Conservation (phyloP, 2,888 invertebrate species). For the Pinctada fucata region DNA sequence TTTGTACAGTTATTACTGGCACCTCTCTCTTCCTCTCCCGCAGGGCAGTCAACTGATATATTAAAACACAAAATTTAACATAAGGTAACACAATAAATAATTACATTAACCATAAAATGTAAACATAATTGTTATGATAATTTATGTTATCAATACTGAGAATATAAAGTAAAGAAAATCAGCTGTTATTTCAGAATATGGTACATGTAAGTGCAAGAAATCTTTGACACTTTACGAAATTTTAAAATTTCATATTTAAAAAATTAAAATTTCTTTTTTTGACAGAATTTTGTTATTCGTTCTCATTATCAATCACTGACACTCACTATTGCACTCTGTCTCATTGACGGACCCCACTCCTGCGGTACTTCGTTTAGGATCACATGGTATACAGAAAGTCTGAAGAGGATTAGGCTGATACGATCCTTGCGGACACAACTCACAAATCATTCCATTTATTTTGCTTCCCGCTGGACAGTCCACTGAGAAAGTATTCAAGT, state of each 20-base stretch:
- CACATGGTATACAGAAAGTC: constrained; percentile 25
- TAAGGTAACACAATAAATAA: background rate
- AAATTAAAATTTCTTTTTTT: too few species aligned
- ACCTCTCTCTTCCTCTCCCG: constrained; percentile 34
- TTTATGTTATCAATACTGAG: background rate
- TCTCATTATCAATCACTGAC: too few species aligned
- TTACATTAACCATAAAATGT: background rate
- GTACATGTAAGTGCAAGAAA: too few species aligned
- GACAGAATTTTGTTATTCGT: too few species aligned
- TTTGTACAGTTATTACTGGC: constrained; percentile 25
- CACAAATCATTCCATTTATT: constrained; percentile 27
- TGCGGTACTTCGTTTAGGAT: constrained; percentile 22
- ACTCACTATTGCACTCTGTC: constrained; percentile 24
- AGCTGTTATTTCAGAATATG: too few species aligned
- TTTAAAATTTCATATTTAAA: too few species aligned
- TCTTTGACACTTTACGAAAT: too few species aligned
- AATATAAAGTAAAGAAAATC: too few species aligned
- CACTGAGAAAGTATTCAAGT: constrained; percentile 21
- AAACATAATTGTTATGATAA: background rate
- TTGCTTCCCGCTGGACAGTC: constrained; percentile 36
- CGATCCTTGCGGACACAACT: constrained; percentile 30
- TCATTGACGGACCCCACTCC: constrained; percentile 1
- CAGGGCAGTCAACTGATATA: constrained; percentile 43
- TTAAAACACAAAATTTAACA: background rate
- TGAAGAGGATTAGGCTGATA: constrained; percentile 40